Conservation (phyloP, 2,113 vertebrate species). For the Abramis brama region DNA sequence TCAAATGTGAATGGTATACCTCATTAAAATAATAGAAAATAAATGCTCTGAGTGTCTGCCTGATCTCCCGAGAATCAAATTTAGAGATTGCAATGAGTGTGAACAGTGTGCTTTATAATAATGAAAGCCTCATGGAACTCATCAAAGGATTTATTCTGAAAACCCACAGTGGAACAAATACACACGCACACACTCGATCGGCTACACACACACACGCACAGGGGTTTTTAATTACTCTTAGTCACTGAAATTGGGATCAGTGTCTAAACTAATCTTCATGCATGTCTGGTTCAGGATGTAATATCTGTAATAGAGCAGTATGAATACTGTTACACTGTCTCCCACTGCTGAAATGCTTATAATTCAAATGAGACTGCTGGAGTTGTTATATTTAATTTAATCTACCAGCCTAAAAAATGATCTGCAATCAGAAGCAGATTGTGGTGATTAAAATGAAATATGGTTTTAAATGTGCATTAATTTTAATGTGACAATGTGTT, state of each 20-base stretch:
- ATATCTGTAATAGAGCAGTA: conserved; percentile 43
- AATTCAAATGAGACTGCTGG: conserved; percentile 44
- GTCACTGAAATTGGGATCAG: conserved; percentile 35
- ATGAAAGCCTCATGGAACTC: conserved; percentile 41
- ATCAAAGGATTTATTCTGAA: conserved; percentile 43
- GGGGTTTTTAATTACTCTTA: conserved; percentile 53
- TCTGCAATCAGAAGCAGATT: conserved; percentile 46
- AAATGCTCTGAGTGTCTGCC: neutral
- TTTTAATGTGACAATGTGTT: conserved; percentile 46
- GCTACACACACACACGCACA: conserved; percentile 4
- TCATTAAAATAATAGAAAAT: conserved; percentile 32
- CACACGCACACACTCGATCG: neutral
- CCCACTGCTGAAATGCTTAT: conserved; percentile 42
- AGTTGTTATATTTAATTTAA: conserved; percentile 48
- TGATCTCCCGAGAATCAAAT: conserved; percentile 42
- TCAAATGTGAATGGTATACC: conserved; percentile 11
- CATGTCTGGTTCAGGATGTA: conserved; percentile 48
- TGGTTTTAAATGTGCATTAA: conserved; percentile 49
- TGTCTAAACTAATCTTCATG: conserved; percentile 50
- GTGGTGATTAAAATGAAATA: conserved; percentile 49
- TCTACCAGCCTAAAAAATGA: conserved; percentile 47
- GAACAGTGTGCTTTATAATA: conserved; percentile 27
- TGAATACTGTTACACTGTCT: conserved; percentile 38
- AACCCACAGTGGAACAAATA: conserved; percentile 19
- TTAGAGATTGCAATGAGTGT: conserved; percentile 35